Evolutionary conservation across 2,113 vertebrate species (phyloP).

Genomic region (Antechinus flavipes): DNA sequence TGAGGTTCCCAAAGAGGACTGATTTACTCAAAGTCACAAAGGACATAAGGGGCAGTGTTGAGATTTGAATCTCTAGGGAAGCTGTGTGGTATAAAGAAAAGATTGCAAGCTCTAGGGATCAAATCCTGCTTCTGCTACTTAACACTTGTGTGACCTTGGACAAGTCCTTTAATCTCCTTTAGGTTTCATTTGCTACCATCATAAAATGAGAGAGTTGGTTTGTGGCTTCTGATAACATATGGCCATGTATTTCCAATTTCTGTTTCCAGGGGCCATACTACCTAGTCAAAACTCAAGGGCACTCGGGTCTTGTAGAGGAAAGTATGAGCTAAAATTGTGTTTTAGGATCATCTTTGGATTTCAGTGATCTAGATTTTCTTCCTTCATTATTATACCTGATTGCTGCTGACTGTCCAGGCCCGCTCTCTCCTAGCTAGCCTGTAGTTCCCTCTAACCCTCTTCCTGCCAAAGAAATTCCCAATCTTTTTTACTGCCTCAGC

Average conservation of each 20-base stretch:
- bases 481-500: not conserved
- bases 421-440: not conserved
- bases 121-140: not conserved
- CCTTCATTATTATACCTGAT: not conserved
- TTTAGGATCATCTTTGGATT: not conserved
- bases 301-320: not conserved
- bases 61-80: not conserved
- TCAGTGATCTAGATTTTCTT: not conserved
- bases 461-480: not conserved
- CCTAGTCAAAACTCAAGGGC: not conserved
- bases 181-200: not conserved
- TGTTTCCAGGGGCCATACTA: not conserved
- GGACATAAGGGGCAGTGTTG: not conserved
- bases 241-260: not conserved
- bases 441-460: not conserved
- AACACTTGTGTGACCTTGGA: not conserved
- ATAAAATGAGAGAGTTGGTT: not conserved
- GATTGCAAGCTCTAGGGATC: not conserved
- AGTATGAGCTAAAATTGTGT: not conserved
- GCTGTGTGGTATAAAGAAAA: not conserved
- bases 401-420: too few species aligned
- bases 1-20: not conserved
- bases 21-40: not conserved
- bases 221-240: not conserved
- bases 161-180: not conserved